Percentiles rank a stretch among this genome's conserved stretches.
These are phyloP conservation scores for Leptogaster cylindrica DNA, from an alignment of 2,888 invertebrate genomes.

Conservation along the genomic window DNA sequence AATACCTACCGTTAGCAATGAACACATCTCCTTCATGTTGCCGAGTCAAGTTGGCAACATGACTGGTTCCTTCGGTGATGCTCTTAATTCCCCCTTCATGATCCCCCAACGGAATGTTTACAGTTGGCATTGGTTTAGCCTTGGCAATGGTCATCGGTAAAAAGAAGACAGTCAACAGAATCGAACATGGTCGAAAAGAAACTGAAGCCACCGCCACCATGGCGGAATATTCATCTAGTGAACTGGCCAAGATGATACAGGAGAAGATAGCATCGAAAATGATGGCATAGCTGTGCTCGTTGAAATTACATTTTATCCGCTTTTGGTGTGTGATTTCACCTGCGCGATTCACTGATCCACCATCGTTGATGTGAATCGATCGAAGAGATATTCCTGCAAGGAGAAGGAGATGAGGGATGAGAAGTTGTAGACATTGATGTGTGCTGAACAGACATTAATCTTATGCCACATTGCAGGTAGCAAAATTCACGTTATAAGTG, in stretches of 20 bases:
- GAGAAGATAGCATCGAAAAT: conserved; percentile 6
- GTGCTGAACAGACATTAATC: no score
- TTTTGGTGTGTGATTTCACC: conserved; percentile 8
- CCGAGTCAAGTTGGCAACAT: conserved; percentile 60
- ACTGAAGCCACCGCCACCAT: conserved; percentile 10
- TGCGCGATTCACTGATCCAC: background rate
- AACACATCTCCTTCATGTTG: conserved; percentile 62
- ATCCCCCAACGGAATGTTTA: conserved; percentile 19
- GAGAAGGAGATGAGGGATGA: background rate
- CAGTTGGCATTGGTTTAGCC: conserved; percentile 18
- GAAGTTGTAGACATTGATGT: background rate
- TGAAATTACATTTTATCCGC: conserved; percentile 30
- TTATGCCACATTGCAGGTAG: no score
- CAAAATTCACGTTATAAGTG: no score
- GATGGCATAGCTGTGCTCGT: conserved; percentile 9
- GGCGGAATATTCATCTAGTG: background rate
- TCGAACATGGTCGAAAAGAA: conserved; percentile 1
- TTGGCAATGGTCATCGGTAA: conserved; percentile 11
- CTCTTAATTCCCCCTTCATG: conserved; percentile 22
- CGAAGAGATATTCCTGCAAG: background rate
- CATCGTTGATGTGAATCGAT: conserved; percentile 12
- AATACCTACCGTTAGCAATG: conserved; percentile 58
- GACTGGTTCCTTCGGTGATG: conserved; percentile 42
- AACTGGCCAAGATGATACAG: background rate
- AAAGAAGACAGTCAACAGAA: conserved; percentile 10